These are phyloP conservation scores for Ambastaia sidthimunki DNA, from an alignment of 2,797 vertebrate genomes.

Conservation along the genomic window DNA sequence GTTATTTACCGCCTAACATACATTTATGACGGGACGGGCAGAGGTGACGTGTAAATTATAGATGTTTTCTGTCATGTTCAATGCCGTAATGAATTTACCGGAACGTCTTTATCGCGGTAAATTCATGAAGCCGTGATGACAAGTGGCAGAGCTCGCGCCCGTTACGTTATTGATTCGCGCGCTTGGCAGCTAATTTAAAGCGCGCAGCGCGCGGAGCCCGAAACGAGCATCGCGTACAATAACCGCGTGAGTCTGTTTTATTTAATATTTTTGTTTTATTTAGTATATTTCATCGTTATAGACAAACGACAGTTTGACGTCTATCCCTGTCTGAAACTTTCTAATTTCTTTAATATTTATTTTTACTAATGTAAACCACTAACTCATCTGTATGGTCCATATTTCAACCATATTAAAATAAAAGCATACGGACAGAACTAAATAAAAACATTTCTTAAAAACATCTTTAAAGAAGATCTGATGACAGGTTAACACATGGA, in stretches of 20 bases:
- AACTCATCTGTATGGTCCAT: no score
- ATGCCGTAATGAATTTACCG: constrained; percentile 56
- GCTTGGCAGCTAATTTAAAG: constrained; percentile 55
- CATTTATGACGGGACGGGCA: constrained; percentile 72
- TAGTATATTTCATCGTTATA: neutral
- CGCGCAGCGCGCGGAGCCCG: neutral
- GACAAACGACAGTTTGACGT: no score
- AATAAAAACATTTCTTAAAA: no score
- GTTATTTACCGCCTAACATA: constrained; percentile 13
- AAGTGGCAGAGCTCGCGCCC: constrained; percentile 30
- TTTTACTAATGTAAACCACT: neutral
- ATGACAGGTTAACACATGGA: no score
- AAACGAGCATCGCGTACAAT: neutral
- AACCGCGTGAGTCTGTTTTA: neutral
- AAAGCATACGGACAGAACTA: no score
- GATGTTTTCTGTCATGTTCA: constrained; percentile 65
- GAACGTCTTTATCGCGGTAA: constrained; percentile 51
- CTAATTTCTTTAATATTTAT: neutral
- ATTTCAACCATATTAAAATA: no score
- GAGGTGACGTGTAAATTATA: constrained; percentile 72
- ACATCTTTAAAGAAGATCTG: neutral
- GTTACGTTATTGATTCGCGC: constrained; percentile 55
- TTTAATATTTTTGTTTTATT: neutral
- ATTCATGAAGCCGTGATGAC: constrained; percentile 57
- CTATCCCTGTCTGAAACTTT: neutral